These are phyloP conservation scores for Drosophila trapezifrons DNA, from an alignment of 1,140 invertebrate genomes.

Conservation along the genomic window DNA sequence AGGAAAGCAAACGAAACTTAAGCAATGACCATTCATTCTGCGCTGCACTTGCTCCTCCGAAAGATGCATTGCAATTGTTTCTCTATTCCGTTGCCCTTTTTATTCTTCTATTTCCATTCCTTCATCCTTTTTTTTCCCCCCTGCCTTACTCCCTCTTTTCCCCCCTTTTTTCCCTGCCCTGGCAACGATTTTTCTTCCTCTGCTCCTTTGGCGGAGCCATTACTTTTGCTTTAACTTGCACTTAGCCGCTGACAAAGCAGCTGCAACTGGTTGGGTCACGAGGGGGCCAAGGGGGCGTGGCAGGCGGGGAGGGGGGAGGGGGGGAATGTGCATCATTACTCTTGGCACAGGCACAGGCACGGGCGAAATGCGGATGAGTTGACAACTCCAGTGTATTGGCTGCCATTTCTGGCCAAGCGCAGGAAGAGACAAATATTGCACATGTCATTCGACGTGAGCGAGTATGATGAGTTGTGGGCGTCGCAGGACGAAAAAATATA, in stretches of 20 bases:
- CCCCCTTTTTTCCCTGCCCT: conserved; percentile 6
- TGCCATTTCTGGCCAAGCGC: conserved; percentile 53
- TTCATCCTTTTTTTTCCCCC: conserved; percentile 1
- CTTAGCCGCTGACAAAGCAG: conserved; percentile 76
- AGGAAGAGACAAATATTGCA: conserved; percentile 75
- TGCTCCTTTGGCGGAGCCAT: conserved; percentile 57
- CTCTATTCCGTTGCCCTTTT: conserved; percentile 20
- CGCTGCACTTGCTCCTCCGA: conserved; percentile 35
- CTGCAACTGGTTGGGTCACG: conserved; percentile 17
- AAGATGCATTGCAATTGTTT: conserved; percentile 67
- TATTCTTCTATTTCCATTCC: conserved; percentile 4
- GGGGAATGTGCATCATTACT: conserved; percentile 68
- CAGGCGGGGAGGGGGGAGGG: neutral
- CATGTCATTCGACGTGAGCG: conserved; percentile 69
- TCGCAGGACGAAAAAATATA: neutral
- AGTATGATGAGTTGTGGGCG: conserved; percentile 35
- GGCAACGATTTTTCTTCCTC: conserved; percentile 52
- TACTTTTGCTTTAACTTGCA: conserved; percentile 77
- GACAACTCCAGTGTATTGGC: conserved; percentile 76
- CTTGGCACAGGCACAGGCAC: conserved; percentile 40
- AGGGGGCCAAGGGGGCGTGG: neutral
- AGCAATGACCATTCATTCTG: conserved; percentile 66
- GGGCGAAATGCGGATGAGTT: conserved; percentile 65
- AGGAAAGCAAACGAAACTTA: conserved; percentile 33
- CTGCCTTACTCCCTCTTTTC: neutral